phyloP scores from a whole-genome alignment of 1,140 invertebrate genomes.

The Phocides pigmalion region DNA sequence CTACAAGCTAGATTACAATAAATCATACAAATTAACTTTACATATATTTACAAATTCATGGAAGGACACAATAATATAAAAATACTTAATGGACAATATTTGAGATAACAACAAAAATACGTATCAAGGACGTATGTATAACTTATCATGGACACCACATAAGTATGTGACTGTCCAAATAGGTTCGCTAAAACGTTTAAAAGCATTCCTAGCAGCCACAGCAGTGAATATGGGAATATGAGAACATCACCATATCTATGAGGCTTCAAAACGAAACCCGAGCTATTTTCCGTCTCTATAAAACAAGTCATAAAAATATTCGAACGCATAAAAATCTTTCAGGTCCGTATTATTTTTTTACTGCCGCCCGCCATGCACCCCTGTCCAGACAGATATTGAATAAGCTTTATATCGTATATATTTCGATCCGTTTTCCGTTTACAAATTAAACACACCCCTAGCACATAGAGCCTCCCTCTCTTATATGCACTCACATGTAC shows the following conservation, averaged over 20 bases:
- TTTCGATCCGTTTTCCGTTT: slow-evolving; percentile 68
- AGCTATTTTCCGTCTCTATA: slow-evolving; percentile 44
- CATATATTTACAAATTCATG: too few relatives aligned
- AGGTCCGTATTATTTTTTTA: slow-evolving; percentile 53
- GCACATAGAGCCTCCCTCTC: slow-evolving; percentile 48
- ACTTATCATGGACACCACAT: too few relatives aligned
- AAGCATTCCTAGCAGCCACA: not conserved
- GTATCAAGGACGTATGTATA: too few relatives aligned
- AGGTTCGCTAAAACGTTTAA: too few relatives aligned
- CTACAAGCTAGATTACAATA: too few relatives aligned
- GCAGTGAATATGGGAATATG: not conserved
- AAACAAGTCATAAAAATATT: slow-evolving; percentile 62
- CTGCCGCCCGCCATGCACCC: slow-evolving; percentile 52
- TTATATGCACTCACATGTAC: slow-evolving; percentile 47
- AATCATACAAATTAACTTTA: too few relatives aligned
- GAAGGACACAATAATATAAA: too few relatives aligned
- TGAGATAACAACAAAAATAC: too few relatives aligned
- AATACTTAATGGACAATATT: too few relatives aligned
- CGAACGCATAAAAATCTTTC: slow-evolving; percentile 69
- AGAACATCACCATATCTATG: slow-evolving; percentile 28
- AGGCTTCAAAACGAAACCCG: slow-evolving; percentile 36
- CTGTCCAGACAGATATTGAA: slow-evolving; percentile 53
- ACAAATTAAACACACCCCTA: slow-evolving; percentile 75
- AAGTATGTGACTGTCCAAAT: too few relatives aligned
- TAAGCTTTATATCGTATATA: slow-evolving; percentile 61